Evolutionary conservation across 2,888 invertebrate species (phyloP).

Genomic region (Drosophila emarginata): DNA sequence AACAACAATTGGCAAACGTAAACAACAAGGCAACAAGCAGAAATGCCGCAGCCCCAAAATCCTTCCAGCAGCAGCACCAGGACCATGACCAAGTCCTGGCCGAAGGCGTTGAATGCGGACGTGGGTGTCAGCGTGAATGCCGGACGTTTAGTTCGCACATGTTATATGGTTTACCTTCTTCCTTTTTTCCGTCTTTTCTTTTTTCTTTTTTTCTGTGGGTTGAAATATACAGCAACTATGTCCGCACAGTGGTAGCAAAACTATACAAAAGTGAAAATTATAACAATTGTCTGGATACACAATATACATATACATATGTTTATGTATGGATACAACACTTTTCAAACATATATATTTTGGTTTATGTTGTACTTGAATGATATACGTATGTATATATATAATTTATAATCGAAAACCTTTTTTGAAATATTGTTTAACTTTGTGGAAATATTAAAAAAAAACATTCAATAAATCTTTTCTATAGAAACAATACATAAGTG

Average conservation of each 20-base stretch:
- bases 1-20: conserved; percentile 25
- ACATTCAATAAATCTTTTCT: too few relatives aligned
- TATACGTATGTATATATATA: too few relatives aligned
- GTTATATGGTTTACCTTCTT: conserved; percentile 3
- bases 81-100: conserved; percentile 1
- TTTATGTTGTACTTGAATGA: too few relatives aligned
- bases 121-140: background rate
- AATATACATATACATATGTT: too few relatives aligned
- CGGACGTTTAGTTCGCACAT: conserved; percentile 4
- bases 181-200: background rate
- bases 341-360: too few relatives aligned
- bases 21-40: conserved; percentile 12
- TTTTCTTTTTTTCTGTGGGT: background rate
- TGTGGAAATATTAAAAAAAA: too few relatives aligned
- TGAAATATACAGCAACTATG: too few relatives aligned
- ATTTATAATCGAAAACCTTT: too few relatives aligned
- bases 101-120: background rate
- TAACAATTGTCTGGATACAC: background rate
- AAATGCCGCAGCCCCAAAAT: conserved; percentile 3
- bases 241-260: background rate
- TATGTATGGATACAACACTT: too few relatives aligned
- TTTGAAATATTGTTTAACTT: too few relatives aligned
- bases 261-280: background rate
- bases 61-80: background rate
- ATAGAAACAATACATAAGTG: too few relatives aligned